phyloP scores from a whole-genome alignment of 1,140 invertebrate genomes.

The Hypothenemus hampei region DNA sequence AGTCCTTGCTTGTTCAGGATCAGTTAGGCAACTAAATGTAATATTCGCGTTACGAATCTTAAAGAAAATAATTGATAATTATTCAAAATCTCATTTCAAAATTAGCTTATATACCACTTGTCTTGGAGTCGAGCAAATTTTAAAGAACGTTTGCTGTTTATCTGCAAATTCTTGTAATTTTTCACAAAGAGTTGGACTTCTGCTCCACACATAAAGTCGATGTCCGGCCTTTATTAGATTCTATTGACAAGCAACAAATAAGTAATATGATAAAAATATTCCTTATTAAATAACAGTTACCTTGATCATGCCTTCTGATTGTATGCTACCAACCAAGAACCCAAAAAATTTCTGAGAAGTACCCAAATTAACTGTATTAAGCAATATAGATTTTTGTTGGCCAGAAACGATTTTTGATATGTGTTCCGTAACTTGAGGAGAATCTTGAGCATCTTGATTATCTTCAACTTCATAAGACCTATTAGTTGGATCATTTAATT shows the following conservation, averaged over 20 bases:
- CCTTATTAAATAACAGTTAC: neutral
- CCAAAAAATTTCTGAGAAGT: constrained; percentile 17
- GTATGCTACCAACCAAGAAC: constrained; percentile 13
- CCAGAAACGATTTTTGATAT: neutral
- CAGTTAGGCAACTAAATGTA: constrained; percentile 90
- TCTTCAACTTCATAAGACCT: neutral
- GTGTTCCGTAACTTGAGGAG: neutral
- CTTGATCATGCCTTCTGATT: constrained; percentile 19
- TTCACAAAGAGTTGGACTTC: constrained; percentile 71
- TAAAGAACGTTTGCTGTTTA: constrained; percentile 12
- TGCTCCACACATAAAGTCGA: constrained; percentile 90
- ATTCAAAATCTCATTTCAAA: neutral
- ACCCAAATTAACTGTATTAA: constrained; percentile 13
- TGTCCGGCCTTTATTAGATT: constrained; percentile 92
- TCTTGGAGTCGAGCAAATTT: constrained; percentile 9
- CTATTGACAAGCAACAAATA: neutral
- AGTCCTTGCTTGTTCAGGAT: constrained; percentile 90
- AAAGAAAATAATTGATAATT: too few relatives aligned
- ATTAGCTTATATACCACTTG: constrained; percentile 18
- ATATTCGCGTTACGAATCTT: constrained; percentile 68
- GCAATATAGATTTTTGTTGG: neutral
- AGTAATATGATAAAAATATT: neutral
- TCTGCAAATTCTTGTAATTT: constrained; percentile 17
- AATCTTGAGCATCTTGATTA: neutral
- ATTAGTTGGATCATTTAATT: too few relatives aligned